Evolutionary conservation across 2,113 vertebrate genomes (phyloP).

Genomic region (Actenoides lindsayi): DNA sequence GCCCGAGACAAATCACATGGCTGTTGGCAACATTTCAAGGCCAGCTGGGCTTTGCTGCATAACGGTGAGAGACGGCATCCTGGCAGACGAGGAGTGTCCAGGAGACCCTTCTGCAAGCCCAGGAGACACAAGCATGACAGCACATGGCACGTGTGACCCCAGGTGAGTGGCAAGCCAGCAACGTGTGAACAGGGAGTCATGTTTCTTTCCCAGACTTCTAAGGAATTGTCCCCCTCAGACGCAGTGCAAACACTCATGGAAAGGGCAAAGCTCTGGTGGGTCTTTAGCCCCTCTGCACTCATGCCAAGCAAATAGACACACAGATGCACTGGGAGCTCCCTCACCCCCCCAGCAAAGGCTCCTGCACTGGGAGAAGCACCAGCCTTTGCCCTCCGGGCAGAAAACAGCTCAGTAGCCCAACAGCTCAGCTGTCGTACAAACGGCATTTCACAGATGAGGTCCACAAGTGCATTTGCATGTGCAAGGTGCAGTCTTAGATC

Average conservation of each 20-base stretch:
- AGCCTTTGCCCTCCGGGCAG: not conserved
- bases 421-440: not conserved
- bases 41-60: not conserved
- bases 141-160: accelerated
- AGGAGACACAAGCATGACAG: accelerated
- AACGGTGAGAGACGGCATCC: not conserved
- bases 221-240: accelerated
- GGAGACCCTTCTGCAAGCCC: not conserved
- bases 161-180: accelerated
- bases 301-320: not conserved
- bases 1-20: not conserved
- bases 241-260: accelerated
- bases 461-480: constrained; percentile 51
- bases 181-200: accelerated
- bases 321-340: accelerated
- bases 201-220: not conserved
- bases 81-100: not conserved
- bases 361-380: not conserved
- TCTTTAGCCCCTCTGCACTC: not conserved
- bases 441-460: not conserved
- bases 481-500: constrained; percentile 46
- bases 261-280: not conserved
- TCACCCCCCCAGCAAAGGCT: not conserved
- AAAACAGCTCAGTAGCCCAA: not conserved
- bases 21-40: constrained; percentile 45